These are phyloP conservation scores for Atopsyche davidsoni DNA, from an alignment of 1,140 invertebrate species.

Conservation along the genomic window DNA sequence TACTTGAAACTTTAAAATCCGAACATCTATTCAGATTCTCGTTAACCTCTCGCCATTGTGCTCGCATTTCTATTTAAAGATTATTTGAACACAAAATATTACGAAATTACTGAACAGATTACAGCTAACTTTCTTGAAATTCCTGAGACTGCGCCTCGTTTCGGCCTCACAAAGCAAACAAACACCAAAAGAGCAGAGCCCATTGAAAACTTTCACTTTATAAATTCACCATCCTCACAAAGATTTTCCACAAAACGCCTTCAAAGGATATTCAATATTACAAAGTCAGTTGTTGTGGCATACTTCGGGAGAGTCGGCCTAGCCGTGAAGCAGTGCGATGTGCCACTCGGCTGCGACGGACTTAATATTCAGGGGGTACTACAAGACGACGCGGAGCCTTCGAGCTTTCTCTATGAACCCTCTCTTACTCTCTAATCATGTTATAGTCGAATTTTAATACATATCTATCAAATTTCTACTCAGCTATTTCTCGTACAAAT, in stretches of 20 bases:
- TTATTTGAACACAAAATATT: too few relatives aligned
- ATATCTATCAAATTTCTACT: slow-evolving; percentile 22
- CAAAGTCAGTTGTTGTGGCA: slow-evolving; percentile 16
- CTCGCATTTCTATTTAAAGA: too few relatives aligned
- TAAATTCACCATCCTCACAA: slow-evolving; percentile 5
- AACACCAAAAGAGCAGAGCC: too few relatives aligned
- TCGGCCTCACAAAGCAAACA: too few relatives aligned
- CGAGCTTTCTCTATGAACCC: slow-evolving; percentile 4
- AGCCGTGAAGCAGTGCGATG: too few relatives aligned
- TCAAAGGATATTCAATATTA: slow-evolving; percentile 17
- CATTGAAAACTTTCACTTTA: too few relatives aligned
- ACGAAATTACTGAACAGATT: too few relatives aligned
- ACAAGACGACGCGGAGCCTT: slow-evolving; percentile 8
- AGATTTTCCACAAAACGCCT: slow-evolving; percentile 5
- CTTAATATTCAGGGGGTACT: slow-evolving; percentile 21
- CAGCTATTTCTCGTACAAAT: slow-evolving; percentile 11
- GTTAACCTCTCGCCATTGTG: too few relatives aligned
- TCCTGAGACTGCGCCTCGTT: too few relatives aligned
- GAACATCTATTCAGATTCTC: too few relatives aligned
- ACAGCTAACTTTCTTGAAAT: too few relatives aligned
- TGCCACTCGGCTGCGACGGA: slow-evolving; percentile 7
- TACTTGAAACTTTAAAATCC: too few relatives aligned
- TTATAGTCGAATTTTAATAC: slow-evolving; percentile 23
- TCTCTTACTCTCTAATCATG: slow-evolving; percentile 14
- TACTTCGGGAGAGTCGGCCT: slow-evolving; percentile 7